A percentile compares a stretch with the other conserved stretches of the same genome.
phyloP scores from a whole-genome alignment of 1,140 invertebrate genomes.

The Drosophila navojoa region DNA sequence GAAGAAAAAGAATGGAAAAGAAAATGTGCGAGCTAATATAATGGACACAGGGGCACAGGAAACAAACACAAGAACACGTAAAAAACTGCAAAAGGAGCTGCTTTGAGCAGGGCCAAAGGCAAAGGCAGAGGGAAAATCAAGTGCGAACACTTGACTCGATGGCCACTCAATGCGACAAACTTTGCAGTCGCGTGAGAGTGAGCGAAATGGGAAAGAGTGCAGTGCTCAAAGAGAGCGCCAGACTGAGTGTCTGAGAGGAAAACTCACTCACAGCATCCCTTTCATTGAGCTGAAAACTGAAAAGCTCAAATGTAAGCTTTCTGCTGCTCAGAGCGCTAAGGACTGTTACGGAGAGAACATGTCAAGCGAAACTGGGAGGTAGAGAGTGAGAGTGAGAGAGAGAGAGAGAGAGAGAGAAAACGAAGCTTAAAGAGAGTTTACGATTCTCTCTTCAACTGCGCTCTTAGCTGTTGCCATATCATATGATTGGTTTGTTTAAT shows the following conservation, averaged over 20 bases:
- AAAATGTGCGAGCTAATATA: constrained; percentile 68
- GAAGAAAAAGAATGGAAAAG: constrained; percentile 23
- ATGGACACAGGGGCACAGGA: constrained; percentile 42
- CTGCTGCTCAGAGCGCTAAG: constrained; percentile 28
- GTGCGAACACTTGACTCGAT: constrained; percentile 71
- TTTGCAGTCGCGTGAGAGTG: constrained; percentile 1
- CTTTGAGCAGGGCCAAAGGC: constrained; percentile 23
- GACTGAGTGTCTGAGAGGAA: background rate
- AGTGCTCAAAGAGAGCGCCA: too few species aligned
- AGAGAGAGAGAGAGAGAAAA: constrained; percentile 9
- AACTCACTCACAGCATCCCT: constrained; percentile 9
- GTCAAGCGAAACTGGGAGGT: background rate
- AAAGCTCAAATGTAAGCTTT: constrained; percentile 35
- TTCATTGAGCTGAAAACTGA: constrained; percentile 7
- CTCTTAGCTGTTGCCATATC: constrained; percentile 22
- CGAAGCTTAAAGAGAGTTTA: background rate
- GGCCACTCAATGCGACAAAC: constrained; percentile 59
- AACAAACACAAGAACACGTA: constrained; percentile 1
- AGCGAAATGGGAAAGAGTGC: background rate
- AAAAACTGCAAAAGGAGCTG: constrained; percentile 6
- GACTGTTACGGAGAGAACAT: background rate
- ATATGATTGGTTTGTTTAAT: constrained; percentile 6
- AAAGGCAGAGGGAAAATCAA: constrained; percentile 56
- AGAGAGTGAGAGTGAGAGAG: constrained; percentile 18
- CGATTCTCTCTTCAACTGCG: background rate